Percentiles rank a stretch among this genome's conserved stretches.
Conservation (phyloP, 2,113 vertebrate genomes). For the Condylura cristata region DNA sequence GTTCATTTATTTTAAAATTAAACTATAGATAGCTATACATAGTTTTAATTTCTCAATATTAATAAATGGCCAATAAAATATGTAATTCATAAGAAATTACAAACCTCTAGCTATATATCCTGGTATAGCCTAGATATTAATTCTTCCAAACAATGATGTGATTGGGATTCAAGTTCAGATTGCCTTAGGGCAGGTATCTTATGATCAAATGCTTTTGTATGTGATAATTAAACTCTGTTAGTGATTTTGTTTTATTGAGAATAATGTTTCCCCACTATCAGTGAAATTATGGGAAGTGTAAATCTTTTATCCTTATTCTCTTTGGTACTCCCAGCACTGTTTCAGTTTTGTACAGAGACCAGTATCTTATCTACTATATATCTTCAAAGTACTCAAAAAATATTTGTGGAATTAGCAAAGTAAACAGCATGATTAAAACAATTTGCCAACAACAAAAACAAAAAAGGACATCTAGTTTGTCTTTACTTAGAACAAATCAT, state of each 20-base stretch:
- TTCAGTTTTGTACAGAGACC: not conserved
- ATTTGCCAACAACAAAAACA: not conserved
- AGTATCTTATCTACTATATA: not conserved
- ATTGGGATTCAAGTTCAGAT: not conserved
- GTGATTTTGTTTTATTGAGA: not conserved
- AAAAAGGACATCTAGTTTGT: not conserved
- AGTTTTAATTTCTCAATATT: conserved; percentile 22
- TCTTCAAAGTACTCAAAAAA: not conserved
- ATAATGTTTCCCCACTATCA: not conserved
- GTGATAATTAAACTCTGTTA: not conserved
- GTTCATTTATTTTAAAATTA: conserved; percentile 19
- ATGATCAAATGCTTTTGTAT: not conserved
- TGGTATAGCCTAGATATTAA: not conserved
- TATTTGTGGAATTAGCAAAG: not conserved
- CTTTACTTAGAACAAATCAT: not conserved
- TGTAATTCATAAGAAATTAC: not conserved
- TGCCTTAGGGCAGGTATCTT: not conserved
- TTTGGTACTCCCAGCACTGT: not conserved
- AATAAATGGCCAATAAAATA: not conserved
- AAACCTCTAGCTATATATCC: not conserved
- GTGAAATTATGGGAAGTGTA: not conserved
- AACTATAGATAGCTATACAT: not conserved
- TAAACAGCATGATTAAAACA: not conserved
- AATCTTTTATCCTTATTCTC: not conserved
- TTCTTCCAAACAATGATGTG: not conserved